phyloP scores from a whole-genome alignment of 2,888 invertebrate species.

The Tachina fera region DNA sequence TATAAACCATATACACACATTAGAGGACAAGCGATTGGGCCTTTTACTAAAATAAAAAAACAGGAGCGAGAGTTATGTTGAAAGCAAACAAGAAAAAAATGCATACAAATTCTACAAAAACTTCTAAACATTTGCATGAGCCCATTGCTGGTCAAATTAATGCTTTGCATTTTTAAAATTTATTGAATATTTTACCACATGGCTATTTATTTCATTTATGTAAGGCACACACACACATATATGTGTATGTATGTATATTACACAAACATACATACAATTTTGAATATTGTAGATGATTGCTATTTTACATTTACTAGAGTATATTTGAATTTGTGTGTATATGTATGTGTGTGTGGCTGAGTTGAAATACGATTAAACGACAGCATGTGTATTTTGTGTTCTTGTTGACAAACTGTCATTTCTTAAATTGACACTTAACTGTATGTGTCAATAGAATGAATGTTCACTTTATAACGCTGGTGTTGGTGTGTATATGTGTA shows the following conservation, averaged over 20 bases:
- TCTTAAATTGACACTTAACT: constrained; percentile 69
- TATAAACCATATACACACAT: constrained; percentile 39
- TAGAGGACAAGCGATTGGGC: constrained; percentile 13
- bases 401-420: constrained; percentile 67
- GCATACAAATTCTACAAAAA: constrained; percentile 36
- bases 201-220: constrained; percentile 66
- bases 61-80: constrained; percentile 41
- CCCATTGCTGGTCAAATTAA: constrained; percentile 69
- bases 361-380: constrained; percentile 42
- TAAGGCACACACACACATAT: constrained; percentile 2
- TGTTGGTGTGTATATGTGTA: neutral
- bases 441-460: constrained; percentile 67
- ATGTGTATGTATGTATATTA: neutral
- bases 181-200: constrained; percentile 71
- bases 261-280: neutral
- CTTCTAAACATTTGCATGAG: constrained; percentile 48
- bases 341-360: neutral
- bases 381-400: constrained; percentile 48
- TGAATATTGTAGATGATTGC: constrained; percentile 35
- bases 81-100: constrained; percentile 40
- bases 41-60: neutral
- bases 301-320: constrained; percentile 26
- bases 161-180: constrained; percentile 68
- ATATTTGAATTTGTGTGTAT: constrained; percentile 29
- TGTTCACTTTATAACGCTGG: constrained; percentile 16